These are phyloP conservation scores for Bilobella aurantiaca DNA, from an alignment of 1,140 invertebrate species.

Conservation along the genomic window DNA sequence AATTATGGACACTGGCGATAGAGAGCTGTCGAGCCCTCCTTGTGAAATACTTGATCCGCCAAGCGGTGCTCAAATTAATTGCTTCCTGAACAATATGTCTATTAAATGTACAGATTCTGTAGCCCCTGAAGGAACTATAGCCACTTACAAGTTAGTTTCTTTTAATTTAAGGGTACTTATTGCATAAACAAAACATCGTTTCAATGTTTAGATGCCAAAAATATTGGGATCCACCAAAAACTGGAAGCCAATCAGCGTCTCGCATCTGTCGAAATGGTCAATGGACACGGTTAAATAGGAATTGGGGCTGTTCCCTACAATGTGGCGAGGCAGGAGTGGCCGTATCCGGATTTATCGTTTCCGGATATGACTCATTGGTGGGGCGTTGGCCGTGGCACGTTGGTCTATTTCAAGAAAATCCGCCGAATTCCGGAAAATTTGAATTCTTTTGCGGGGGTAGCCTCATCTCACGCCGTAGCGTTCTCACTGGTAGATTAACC, in stretches of 20 bases:
- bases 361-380: not conserved
- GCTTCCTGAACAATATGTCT: slow-evolving; percentile 4
- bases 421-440: slow-evolving; percentile 6
- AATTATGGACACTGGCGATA: no score
- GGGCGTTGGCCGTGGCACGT: slow-evolving; percentile 5
- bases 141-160: not conserved
- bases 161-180: not conserved
- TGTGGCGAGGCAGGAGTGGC: slow-evolving; percentile 1
- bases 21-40: not conserved
- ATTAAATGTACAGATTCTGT: not conserved
- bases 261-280: slow-evolving; percentile 2
- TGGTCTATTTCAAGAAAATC: slow-evolving; percentile 4
- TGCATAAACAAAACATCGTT: slow-evolving; percentile 1
- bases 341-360: not conserved
- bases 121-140: not conserved
- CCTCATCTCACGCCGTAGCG: not conserved
- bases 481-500: not conserved
- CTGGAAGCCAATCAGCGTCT: not conserved
- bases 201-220: not conserved
- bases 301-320: not conserved
- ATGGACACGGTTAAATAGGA: not conserved
- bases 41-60: not conserved
- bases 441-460: slow-evolving; percentile 7
- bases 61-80: not conserved
- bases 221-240: slow-evolving; percentile 2